phyloP scores from a whole-genome alignment of 2,113 vertebrate genomes.

The Lethenteron reissneri region DNA sequence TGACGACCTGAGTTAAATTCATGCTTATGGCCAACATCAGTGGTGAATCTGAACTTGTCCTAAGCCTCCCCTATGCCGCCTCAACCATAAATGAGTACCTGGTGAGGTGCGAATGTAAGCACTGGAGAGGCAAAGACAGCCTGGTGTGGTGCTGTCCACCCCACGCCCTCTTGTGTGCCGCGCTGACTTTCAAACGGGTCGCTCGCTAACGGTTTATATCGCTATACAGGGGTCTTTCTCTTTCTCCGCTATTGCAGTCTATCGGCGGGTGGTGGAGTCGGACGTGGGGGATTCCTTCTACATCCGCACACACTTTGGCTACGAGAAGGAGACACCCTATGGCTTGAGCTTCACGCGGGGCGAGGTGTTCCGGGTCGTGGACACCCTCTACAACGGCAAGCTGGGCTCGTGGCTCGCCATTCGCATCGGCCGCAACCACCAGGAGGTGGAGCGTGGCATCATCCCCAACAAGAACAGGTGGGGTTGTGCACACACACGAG shows the following conservation, averaged over 20 bases:
- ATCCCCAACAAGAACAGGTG: slow-evolving; percentile 65
- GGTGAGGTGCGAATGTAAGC: too few relatives aligned
- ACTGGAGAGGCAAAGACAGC: too few relatives aligned
- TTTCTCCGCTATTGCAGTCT: slow-evolving; percentile 33
- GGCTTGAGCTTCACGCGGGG: slow-evolving; percentile 58
- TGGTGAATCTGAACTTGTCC: too few relatives aligned
- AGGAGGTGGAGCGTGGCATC: slow-evolving; percentile 58
- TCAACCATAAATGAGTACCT: too few relatives aligned
- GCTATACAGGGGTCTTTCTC: not conserved
- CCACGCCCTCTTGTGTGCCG: not conserved
- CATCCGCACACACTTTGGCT: slow-evolving; percentile 74
- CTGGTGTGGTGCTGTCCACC: not conserved
- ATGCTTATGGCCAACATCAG: too few relatives aligned
- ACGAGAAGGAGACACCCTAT: slow-evolving; percentile 30
- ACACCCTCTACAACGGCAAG: slow-evolving; percentile 53
- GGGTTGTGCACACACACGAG: not conserved
- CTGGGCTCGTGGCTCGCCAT: slow-evolving; percentile 55
- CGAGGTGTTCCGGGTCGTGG: slow-evolving; percentile 69
- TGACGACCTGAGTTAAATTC: too few relatives aligned
- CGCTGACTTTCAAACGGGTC: not conserved
- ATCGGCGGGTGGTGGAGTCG: slow-evolving; percentile 57
- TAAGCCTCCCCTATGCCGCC: too few relatives aligned
- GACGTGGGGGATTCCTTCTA: slow-evolving; percentile 68
- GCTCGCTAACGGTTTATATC: not conserved
- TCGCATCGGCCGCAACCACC: slow-evolving; percentile 58